Evolutionary conservation across 2,888 invertebrate genomes (phyloP).

Genomic region (Oeneis ivallda): DNA sequence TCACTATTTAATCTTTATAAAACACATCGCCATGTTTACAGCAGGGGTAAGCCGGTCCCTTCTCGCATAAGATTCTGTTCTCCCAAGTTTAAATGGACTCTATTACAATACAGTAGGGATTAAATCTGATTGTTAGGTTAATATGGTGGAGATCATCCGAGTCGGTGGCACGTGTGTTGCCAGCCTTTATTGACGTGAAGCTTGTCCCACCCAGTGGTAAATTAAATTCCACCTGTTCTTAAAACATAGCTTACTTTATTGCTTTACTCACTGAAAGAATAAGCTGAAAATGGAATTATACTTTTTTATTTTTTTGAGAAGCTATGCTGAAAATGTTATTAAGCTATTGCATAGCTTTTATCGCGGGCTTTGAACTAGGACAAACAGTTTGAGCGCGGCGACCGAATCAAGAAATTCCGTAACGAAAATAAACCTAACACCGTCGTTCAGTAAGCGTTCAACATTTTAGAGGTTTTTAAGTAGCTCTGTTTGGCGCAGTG

Average conservation of each 20-base stretch:
- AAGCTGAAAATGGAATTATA: background rate
- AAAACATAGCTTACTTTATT: conserved; percentile 63
- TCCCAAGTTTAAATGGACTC: conserved; percentile 45
- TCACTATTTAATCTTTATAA: conserved; percentile 53
- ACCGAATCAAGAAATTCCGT: too few relatives aligned
- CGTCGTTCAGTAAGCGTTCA: too few relatives aligned
- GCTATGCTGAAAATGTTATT: too few relatives aligned
- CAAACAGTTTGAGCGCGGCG: too few relatives aligned
- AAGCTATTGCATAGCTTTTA: too few relatives aligned
- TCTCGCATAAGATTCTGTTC: conserved; percentile 58
- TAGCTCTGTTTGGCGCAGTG: too few relatives aligned
- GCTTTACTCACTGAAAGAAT: conserved; percentile 25
- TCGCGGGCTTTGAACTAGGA: too few relatives aligned
- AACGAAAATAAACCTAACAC: too few relatives aligned
- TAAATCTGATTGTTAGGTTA: conserved; percentile 38
- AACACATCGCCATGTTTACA: conserved; percentile 72
- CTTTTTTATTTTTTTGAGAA: background rate
- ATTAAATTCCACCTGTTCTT: conserved; percentile 73
- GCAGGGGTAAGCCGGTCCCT: conserved; percentile 71
- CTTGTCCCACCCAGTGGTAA: conserved; percentile 63
- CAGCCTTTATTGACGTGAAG: conserved; percentile 73
- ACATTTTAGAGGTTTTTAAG: too few relatives aligned
- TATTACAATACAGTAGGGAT: conserved; percentile 27
- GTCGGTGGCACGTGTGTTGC: conserved; percentile 75
- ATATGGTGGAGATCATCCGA: conserved; percentile 65